Evolutionary conservation across 1,140 invertebrate species (phyloP), one percentile per base, ranked within the genome.

Genomic region (Frieseomelitta varia): DNA sequence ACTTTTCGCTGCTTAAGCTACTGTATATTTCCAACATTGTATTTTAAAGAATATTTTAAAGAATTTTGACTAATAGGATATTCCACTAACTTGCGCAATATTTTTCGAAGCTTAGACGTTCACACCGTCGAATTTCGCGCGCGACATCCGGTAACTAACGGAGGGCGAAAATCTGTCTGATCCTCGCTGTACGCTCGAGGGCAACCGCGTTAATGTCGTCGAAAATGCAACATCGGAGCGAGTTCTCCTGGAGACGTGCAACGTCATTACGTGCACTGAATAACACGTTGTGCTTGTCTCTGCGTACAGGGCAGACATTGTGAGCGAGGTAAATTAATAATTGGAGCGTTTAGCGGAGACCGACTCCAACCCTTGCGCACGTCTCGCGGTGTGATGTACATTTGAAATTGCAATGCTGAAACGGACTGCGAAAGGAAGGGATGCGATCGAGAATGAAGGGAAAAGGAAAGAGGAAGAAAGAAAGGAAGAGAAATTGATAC

Each of bases 251-350:
- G 71, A 19, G 79, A 30, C 30, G 30, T 30, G 30, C 30, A 86
- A 84, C 87, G 81, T 90, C 84, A 91, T 91, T 91, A 91, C 85
- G 75, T 24, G 67, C 67, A 71, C 78, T 76, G 85, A 91, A 91
- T 91, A 91, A 91, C 90, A 91, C 77, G 90, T 90, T 91, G 84
- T 80, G 81, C 78, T 86, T 81, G 75, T 81, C 75, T 61, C 69
- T 76, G 81, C 79, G 86, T 82, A 69, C 82, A 81, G 84, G 76
- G n/a, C 73, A 81, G 81, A 86, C 84, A 87, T 88, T 89, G 86
- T 88, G 86, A 91, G 88, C 90, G 87, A 89, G 76, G 87, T 90
- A 91, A 91, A 91, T 91, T 91, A 91, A 91, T 91, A 91, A 91
- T 91, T 91, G 91, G 90, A 89, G 86, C 87, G 84, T 88, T 91